phyloP scores from a whole-genome alignment of 1,140 invertebrate species.

The Lamellibrachia luymesi region DNA sequence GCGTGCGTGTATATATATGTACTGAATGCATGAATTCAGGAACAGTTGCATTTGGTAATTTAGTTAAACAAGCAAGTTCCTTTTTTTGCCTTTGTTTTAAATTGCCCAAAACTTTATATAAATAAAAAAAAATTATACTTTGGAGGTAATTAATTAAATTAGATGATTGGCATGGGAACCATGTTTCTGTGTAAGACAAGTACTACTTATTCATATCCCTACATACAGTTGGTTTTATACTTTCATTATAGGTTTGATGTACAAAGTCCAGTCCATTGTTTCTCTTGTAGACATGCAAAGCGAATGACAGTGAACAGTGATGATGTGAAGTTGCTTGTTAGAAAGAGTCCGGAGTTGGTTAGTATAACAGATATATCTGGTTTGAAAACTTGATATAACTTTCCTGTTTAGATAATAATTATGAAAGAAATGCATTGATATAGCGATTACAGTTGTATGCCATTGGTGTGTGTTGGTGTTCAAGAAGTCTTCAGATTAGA shows the following conservation, averaged over 20 bases:
- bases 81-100: background rate
- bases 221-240: background rate
- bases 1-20: too few relatives aligned
- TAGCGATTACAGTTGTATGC: background rate
- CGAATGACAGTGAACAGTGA: conserved; percentile 40
- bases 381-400: background rate
- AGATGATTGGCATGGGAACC: too few relatives aligned
- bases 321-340: conserved; percentile 43
- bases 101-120: too few relatives aligned
- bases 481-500: background rate
- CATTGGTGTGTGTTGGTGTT: background rate
- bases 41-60: background rate
- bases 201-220: too few relatives aligned
- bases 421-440: background rate
- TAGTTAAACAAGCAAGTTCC: background rate
- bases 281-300: conserved; percentile 42
- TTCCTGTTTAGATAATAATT: background rate
- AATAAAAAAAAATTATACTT: too few relatives aligned
- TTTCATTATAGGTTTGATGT: conserved; percentile 10
- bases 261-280: conserved; percentile 2
- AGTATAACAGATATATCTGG: background rate
- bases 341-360: conserved; percentile 39
- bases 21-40: too few relatives aligned
- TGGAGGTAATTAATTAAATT: too few relatives aligned
- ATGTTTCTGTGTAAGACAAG: too few relatives aligned